These are phyloP conservation scores for Brachionus rubens DNA, from an alignment of 1,140 invertebrate genomes.

Conservation along the genomic window DNA sequence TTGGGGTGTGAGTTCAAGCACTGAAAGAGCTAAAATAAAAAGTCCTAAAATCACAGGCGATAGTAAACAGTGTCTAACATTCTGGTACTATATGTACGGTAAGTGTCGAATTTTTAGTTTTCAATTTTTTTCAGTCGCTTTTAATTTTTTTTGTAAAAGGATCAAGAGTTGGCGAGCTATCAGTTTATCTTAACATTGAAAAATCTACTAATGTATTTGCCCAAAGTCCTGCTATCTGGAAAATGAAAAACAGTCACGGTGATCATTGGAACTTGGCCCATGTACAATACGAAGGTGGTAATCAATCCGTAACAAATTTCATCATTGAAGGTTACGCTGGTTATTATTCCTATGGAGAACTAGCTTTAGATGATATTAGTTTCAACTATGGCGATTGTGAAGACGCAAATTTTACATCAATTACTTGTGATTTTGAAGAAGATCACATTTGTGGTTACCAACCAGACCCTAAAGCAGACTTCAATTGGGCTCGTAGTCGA, in stretches of 20 bases:
- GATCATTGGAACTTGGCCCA: slow-evolving; percentile 25
- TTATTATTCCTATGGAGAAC: not conserved
- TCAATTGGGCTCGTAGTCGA: slow-evolving; percentile 43
- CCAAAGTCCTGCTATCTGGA: not conserved
- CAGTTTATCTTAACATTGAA: not conserved
- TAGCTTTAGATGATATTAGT: not conserved
- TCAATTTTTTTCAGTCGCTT: too few species aligned
- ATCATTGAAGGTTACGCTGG: not conserved
- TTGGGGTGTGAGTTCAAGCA: not conserved
- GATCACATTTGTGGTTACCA: slow-evolving; percentile 32
- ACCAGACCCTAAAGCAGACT: not conserved
- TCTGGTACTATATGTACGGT: slow-evolving; percentile 52
- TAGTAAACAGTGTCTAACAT: slow-evolving; percentile 48
- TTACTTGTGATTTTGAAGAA: slow-evolving; percentile 33
- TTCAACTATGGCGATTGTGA: not conserved
- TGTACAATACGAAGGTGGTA: not conserved
- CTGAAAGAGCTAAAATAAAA: not conserved
- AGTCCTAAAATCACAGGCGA: not conserved
- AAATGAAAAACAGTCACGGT: slow-evolving; percentile 22
- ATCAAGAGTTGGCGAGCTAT: not conserved
- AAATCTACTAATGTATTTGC: not conserved
- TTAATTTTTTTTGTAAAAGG: too few species aligned
- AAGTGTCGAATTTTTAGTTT: too few species aligned
- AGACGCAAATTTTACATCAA: not conserved
- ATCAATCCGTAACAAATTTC: not conserved